A percentile compares a stretch with the other conserved stretches of the same genome.
phyloP scores from a whole-genome alignment of 2,888 invertebrate genomes.

The Agriopis leucophaearia region DNA sequence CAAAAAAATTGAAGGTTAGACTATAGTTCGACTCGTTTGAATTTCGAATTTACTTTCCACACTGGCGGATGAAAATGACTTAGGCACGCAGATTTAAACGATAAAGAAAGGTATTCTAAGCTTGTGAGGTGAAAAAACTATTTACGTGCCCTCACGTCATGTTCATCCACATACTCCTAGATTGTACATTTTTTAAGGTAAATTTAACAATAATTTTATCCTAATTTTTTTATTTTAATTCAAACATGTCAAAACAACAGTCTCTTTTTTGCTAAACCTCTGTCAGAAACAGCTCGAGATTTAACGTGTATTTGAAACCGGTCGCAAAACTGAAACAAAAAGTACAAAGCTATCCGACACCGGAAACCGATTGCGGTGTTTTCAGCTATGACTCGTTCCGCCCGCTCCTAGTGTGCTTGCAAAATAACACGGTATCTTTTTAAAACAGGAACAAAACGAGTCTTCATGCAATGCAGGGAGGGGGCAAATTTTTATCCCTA shows the following conservation, averaged over 20 bases:
- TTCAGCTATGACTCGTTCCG: constrained; percentile 6
- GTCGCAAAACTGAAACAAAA: constrained; percentile 20
- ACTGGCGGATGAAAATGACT: too few relatives aligned
- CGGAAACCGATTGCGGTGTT: constrained; percentile 13
- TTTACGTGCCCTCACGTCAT: too few relatives aligned
- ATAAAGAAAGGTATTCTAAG: too few relatives aligned
- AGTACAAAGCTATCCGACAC: constrained; percentile 11
- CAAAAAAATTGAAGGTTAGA: too few relatives aligned
- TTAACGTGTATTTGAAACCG: constrained; percentile 21
- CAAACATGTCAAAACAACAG: constrained; percentile 20
- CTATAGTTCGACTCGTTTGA: too few relatives aligned
- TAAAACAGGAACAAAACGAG: neutral
- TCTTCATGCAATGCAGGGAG: neutral
- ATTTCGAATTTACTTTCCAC: too few relatives aligned
- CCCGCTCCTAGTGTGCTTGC: constrained; percentile 7
- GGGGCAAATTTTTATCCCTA: too few relatives aligned
- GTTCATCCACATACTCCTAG: too few relatives aligned
- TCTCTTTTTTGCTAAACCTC: constrained; percentile 17
- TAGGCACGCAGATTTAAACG: too few relatives aligned
- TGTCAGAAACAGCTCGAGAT: constrained; percentile 23
- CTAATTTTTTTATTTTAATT: neutral
- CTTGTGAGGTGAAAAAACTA: too few relatives aligned
- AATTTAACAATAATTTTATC: neutral
- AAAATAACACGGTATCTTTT: constrained; percentile 8
- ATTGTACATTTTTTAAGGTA: too few relatives aligned